Evolutionary conservation across 2,797 vertebrate genomes (phyloP), one percentile per base, ranked within the genome.

Genomic region (Pseudomugil tenellus): DNA sequence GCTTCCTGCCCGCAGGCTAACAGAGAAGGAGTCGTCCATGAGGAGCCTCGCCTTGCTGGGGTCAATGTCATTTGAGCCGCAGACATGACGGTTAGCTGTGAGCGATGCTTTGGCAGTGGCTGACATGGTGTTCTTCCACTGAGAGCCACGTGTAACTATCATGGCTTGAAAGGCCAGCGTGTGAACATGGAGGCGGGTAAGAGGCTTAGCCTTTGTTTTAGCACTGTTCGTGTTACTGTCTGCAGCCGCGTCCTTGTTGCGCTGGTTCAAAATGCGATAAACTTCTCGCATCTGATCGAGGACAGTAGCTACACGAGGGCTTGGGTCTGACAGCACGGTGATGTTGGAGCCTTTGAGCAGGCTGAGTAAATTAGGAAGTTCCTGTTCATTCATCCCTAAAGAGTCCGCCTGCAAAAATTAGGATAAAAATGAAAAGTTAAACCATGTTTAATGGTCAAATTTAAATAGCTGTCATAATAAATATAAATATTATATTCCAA

Each of bases 111-210:
- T 96, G 80, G 95, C 95, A 0, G 92, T 92, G 74, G 95, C 95
- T 0, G 95, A 95, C 95, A 95, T 95, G 43, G 94, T 96, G 91
- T 95, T 95, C 80, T 95, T 96, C 95, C 95, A 96, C 84, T 90
- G 87, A 34, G 95, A 94, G 60, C 89, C 91, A 0, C 19, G 90
- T 0, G 86, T 92, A 56, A 96, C 94, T 1, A 95, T 94, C 84
- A 96, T 95, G 71, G 95, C 95, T 89, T 96, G 95, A 70, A 96
- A 96, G 32, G 95, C 95, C 70, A 96, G 87, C 0, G 95, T 96
- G 88, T 96, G 95, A 35, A 96, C 94, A 8, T 95, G 95, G 37
- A 95, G 91, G 8, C 95, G 87, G 48, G 94, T 95, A 61, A 96
- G 88, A 0, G 80, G 80, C 25, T 93, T 92, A 2, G 81, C 78